These are phyloP conservation scores for Anabas testudineus DNA, from an alignment of 2,797 vertebrate species.

Conservation along the genomic window DNA sequence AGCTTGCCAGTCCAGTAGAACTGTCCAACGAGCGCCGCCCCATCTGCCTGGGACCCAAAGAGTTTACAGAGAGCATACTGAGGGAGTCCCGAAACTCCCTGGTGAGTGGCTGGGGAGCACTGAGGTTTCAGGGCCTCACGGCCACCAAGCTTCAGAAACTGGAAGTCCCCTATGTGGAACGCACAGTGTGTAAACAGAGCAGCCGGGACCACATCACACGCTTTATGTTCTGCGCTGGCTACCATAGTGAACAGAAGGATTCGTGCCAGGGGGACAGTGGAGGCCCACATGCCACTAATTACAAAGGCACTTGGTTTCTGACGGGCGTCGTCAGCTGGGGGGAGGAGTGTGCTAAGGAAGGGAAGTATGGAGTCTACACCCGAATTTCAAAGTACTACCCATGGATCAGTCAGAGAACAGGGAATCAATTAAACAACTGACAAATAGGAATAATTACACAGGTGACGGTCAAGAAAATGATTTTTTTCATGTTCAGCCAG, in stretches of 20 bases:
- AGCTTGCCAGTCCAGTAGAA: constrained; percentile 81
- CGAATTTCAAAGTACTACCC: constrained; percentile 87
- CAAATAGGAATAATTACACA: background rate
- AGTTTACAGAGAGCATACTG: constrained; percentile 87
- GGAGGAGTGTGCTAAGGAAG: constrained; percentile 90
- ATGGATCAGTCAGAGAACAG: constrained; percentile 77
- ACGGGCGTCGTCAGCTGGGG: constrained; percentile 98
- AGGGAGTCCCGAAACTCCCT: constrained; percentile 74
- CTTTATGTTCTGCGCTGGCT: constrained; percentile 96
- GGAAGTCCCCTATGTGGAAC: constrained; percentile 88
- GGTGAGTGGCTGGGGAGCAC: constrained; percentile 93
- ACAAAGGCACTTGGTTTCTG: constrained; percentile 90
- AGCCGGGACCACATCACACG: constrained; percentile 82
- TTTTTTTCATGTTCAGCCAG: background rate
- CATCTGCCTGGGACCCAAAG: constrained; percentile 89
- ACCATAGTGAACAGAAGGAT: constrained; percentile 76
- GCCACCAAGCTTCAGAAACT: constrained; percentile 87
- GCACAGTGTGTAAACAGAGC: constrained; percentile 86
- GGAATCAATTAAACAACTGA: constrained; percentile 46
- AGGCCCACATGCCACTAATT: constrained; percentile 88
- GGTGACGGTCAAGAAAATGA: background rate
- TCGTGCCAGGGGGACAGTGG: constrained; percentile 96
- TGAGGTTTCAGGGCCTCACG: constrained; percentile 69
- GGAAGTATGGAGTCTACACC: constrained; percentile 95
- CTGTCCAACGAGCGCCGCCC: constrained; percentile 86